Evolutionary conservation across 2,888 invertebrate species (phyloP).

Genomic region (Blomia tropicalis): DNA sequence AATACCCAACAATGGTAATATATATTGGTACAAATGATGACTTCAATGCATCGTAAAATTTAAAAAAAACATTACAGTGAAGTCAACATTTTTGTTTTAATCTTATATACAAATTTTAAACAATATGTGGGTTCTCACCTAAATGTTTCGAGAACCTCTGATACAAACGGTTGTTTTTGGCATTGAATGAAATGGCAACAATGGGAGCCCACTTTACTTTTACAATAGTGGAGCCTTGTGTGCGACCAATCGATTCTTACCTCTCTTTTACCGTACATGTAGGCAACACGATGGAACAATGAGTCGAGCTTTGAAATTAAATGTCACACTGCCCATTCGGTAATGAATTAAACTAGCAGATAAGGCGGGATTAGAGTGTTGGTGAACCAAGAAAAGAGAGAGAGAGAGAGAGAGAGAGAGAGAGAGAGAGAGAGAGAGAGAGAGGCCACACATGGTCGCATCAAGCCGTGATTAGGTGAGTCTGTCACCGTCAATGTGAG

Average conservation of each 20-base stretch:
- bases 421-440: too few species aligned
- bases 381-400: background rate
- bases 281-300: background rate
- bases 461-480: conserved; percentile 14
- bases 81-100: too few species aligned
- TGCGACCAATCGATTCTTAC: background rate
- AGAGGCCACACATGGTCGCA: background rate
- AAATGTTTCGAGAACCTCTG: too few species aligned
- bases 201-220: background rate
- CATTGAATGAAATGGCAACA: too few species aligned
- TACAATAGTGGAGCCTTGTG: background rate
- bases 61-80: too few species aligned
- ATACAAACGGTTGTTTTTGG: too few species aligned
- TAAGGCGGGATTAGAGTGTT: conserved; percentile 10
- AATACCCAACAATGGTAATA: too few species aligned
- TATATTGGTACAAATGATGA: too few species aligned
- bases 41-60: too few species aligned
- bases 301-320: background rate
- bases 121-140: too few species aligned
- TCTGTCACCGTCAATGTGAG: background rate
- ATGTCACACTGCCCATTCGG: conserved; percentile 10
- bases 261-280: background rate
- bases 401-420: too few species aligned
- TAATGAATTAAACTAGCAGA: conserved; percentile 5
- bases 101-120: too few species aligned